These are phyloP conservation scores for Epirrita christyi DNA, from an alignment of 2,888 invertebrate species.

Conservation along the genomic window DNA sequence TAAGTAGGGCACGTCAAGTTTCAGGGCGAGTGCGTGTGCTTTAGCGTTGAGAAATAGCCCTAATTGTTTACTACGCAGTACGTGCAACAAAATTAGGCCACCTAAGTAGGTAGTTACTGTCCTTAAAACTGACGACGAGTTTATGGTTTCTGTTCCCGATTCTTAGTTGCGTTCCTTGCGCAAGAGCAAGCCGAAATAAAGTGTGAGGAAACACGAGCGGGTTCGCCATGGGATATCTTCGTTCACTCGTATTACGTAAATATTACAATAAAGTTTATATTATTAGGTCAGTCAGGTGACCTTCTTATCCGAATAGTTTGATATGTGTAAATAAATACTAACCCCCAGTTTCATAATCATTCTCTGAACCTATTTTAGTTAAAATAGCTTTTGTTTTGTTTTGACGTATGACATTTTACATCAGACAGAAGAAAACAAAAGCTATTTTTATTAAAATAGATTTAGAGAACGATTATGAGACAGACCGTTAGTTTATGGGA, in stretches of 20 bases:
- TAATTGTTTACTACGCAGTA: constrained; percentile 20
- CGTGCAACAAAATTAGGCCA: constrained; percentile 37
- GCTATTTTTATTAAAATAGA: too few species aligned
- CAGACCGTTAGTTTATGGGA: too few species aligned
- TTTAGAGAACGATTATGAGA: too few species aligned
- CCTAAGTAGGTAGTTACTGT: constrained; percentile 40
- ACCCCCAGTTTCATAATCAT: too few species aligned
- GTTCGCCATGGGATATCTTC: constrained; percentile 51
- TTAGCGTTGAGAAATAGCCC: constrained; percentile 11
- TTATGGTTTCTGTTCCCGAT: constrained; percentile 49
- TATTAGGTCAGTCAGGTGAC: constrained; percentile 45
- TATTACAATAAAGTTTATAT: constrained; percentile 54
- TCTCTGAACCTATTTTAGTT: too few species aligned
- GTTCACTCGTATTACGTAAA: constrained; percentile 58
- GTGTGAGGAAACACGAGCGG: constrained; percentile 57
- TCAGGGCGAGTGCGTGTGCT: too few species aligned
- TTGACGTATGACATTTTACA: too few species aligned
- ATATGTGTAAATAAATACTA: too few species aligned
- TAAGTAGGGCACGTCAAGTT: too few species aligned
- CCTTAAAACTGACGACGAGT: constrained; percentile 47
- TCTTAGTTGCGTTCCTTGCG: constrained; percentile 58
- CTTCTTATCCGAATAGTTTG: constrained; percentile 45
- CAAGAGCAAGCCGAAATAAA: constrained; percentile 71
- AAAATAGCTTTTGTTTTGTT: too few species aligned
- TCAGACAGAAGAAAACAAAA: too few species aligned